Percentiles rank a stretch among this genome's conserved stretches.
These are phyloP conservation scores for Mystacornis crossleyi DNA, from an alignment of 2,113 vertebrate genomes.

Conservation along the genomic window DNA sequence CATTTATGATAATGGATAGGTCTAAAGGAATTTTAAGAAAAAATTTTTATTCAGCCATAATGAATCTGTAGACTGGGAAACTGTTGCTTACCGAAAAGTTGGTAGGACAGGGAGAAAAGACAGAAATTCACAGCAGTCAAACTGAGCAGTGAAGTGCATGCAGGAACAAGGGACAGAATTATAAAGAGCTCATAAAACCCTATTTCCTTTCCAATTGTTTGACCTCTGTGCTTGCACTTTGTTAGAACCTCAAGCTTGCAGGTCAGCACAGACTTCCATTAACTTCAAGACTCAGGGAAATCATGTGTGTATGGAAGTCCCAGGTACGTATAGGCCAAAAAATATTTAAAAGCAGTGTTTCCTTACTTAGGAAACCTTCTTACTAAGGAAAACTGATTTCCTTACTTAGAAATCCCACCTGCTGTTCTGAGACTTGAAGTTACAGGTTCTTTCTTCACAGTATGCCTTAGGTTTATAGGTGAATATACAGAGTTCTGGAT, in stretches of 20 bases:
- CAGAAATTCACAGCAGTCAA: background rate
- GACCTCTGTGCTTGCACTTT: background rate
- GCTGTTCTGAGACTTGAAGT: background rate
- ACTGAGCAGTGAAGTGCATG: background rate
- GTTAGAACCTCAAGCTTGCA: background rate
- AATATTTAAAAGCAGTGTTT: background rate
- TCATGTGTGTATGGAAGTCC: background rate
- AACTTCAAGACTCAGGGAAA: background rate
- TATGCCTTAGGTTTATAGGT: background rate
- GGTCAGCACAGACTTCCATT: background rate
- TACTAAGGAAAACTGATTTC: background rate
- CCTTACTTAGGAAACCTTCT: background rate
- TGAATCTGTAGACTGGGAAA: background rate
- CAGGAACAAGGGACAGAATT: background rate
- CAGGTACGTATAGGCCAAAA: background rate
- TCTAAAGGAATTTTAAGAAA: background rate
- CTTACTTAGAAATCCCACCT: background rate
- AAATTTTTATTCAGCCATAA: background rate
- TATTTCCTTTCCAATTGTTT: background rate
- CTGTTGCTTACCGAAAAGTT: background rate
- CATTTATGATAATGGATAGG: background rate
- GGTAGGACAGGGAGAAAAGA: background rate
- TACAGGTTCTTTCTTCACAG: background rate
- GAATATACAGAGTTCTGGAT: background rate
- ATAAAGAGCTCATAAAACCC: background rate